Base-by-base conservation (phyloP, 2,888 invertebrate species). In the Lasioglossum pauxillum region DNA sequence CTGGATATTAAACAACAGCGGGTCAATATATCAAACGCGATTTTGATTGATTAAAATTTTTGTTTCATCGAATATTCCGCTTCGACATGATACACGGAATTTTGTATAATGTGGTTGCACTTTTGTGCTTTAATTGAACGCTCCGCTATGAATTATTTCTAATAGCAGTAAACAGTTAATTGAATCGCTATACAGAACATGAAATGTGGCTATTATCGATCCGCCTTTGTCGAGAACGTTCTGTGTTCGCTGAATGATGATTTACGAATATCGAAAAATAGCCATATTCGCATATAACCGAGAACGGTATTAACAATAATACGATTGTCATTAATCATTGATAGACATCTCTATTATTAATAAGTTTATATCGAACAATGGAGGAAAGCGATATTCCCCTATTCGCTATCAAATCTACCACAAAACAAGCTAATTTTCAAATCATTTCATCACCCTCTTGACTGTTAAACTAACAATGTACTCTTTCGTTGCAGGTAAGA, bases 401-500 rank as follows among this genome's bases (percentile, higher is more conserved):
- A n/a, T 53, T n/a, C 2, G 23, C 3, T 53, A 53, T 53, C 23
- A 8, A 10, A n/a, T 53, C 23, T 3, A 7, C 19, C 49, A 14
- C 49, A 7, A 19, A 49, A 19, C 7, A 19, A 19, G 49, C 14
- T 49, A 49, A 19, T 19, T 19, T 23, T 49, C 7, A 7, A 19
- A 23, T 27, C n/a, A 27, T 38, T 74, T n/a, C 1, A 23, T 0
- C 35, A 53, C 19, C 5, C 27, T 38, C 1, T 0, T 8, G 8
- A 53, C n/a, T 53, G 1, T 53, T 3, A n/a, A 53, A 53, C 53
- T 38, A 57, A 41, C 31, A 16, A 5, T 3, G 3, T 60, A 53
- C 31, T 31, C 7, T 60, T 73, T n/a, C 60, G 44, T 78, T 78
- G 4, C 57, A 73, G 72, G 78, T 73, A 60, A 78, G 31, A 5